Evolutionary conservation across 1,140 invertebrate species (phyloP).

Genomic region (Teleopsis dalmanni): DNA sequence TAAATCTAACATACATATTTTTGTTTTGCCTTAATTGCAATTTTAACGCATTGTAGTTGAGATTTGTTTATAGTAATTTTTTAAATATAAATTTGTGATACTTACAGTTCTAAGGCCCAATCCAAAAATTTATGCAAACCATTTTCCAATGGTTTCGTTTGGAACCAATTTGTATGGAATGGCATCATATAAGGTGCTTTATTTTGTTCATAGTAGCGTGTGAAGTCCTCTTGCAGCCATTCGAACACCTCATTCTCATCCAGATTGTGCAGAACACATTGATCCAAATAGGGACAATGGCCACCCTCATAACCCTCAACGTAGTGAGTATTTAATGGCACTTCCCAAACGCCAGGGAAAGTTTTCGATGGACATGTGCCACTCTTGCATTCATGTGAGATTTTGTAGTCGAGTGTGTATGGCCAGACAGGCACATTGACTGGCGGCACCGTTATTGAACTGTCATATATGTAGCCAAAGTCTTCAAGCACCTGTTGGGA

Average conservation of each 20-base stretch:
- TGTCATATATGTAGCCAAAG: slow-evolving; percentile 88
- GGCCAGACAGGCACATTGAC: slow-evolving; percentile 82
- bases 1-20: no score
- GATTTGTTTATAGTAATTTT: no score
- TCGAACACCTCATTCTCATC: slow-evolving; percentile 80
- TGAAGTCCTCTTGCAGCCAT: slow-evolving; percentile 88
- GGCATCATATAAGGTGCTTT: slow-evolving; percentile 89
- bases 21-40: no score
- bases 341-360: slow-evolving; percentile 88
- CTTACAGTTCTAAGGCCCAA: slow-evolving; percentile 69
- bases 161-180: slow-evolving; percentile 93
- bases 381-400: slow-evolving; percentile 85
- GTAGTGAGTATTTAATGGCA: slow-evolving; percentile 88
- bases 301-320: slow-evolving; percentile 83
- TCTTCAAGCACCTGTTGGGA: slow-evolving; percentile 68
- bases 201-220: slow-evolving; percentile 76
- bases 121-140: slow-evolving; percentile 82
- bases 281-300: slow-evolving; percentile 86
- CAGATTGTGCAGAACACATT: slow-evolving; percentile 85
- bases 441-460: slow-evolving; percentile 80
- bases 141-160: slow-evolving; percentile 74
- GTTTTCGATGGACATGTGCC: slow-evolving; percentile 84
- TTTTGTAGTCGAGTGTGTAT: slow-evolving; percentile 86
- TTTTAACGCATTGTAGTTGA: no score
- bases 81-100: no score